Base-by-base conservation (phyloP, 2,797 vertebrate species). In the Fundulus diaphanus region DNA sequence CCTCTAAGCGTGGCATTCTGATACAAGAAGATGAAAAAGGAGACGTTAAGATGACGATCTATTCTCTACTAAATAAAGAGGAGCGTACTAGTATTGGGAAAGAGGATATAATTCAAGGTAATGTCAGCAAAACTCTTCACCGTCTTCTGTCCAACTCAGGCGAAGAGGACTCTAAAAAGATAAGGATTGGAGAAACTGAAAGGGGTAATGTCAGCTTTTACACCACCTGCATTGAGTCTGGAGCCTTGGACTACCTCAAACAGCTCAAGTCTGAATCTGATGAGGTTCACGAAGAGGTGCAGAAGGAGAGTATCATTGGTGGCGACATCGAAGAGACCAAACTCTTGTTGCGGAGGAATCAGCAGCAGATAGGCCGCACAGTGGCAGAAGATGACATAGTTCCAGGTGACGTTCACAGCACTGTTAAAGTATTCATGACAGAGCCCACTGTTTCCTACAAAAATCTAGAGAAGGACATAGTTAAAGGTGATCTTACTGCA, bases 181-280 rank as follows among this genome's bases (percentile, higher is more conserved):
- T 96, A 77, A 93, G 89, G 87, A 90, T 98, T 0, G 93, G 90
- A 68, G 96, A 97, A 24, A 94, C 83, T 0, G 97, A 99, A 73
- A 96, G 96, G 42, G 97, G 97, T 5, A 99, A 98, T 56, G 97
- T 99, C 73, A 97, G 96, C 84, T 98, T 99, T 91, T 98, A 97
- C 82, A 96, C 96, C 56, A 98, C 96, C 0, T 98, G 97, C 85
- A 98, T 99, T 68, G 97, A 99, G 92, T 96, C 96, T 0, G 97
- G 97, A 72, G 97, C 97, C 5, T 84, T 98, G 87, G 97, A 98
- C 84, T 98, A 97, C 88, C 93, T 99, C 73, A 96, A 89, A 89
- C 93, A 96, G 80, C 95, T 99, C 24, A 97, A 97, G 86, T 87
- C 74, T 15, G 94, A 89, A 22, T 79, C 92, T 1, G 89, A 92